phyloP scores from a whole-genome alignment of 2,797 vertebrate genomes.

The Pristis pectinata region DNA sequence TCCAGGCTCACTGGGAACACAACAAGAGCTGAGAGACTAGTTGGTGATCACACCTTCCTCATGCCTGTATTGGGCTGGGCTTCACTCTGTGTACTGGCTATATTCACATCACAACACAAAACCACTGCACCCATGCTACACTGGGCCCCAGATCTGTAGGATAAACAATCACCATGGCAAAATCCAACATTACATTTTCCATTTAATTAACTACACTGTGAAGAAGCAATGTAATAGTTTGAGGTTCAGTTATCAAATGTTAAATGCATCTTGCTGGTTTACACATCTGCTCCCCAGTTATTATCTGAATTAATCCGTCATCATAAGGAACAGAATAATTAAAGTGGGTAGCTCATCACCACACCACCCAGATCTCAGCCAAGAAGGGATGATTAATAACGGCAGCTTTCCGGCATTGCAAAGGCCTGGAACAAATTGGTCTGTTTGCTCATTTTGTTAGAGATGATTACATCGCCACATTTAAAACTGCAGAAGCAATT shows the following conservation, averaged over 20 bases:
- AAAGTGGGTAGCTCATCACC: background rate
- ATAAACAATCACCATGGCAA: no score
- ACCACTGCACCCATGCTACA: no score
- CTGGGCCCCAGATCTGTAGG: no score
- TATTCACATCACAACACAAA: no score
- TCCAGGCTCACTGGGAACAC: no score
- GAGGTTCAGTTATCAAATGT: background rate
- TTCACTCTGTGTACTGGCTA: no score
- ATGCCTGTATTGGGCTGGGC: no score
- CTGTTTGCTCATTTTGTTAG: background rate
- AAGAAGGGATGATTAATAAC: background rate
- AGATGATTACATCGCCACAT: background rate
- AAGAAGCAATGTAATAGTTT: background rate
- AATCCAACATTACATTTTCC: no score
- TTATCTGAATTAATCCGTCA: background rate
- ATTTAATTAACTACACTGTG: no score
- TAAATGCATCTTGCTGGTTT: background rate
- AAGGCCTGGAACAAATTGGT: background rate
- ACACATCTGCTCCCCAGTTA: background rate
- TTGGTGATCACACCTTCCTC: no score
- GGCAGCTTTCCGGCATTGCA: background rate
- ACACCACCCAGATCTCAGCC: background rate
- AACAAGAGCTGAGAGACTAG: no score
- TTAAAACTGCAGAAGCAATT: background rate
- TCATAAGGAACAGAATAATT: background rate